Conservation (phyloP, 2,113 vertebrate species). For the Pachypanchax playfairii region DNA sequence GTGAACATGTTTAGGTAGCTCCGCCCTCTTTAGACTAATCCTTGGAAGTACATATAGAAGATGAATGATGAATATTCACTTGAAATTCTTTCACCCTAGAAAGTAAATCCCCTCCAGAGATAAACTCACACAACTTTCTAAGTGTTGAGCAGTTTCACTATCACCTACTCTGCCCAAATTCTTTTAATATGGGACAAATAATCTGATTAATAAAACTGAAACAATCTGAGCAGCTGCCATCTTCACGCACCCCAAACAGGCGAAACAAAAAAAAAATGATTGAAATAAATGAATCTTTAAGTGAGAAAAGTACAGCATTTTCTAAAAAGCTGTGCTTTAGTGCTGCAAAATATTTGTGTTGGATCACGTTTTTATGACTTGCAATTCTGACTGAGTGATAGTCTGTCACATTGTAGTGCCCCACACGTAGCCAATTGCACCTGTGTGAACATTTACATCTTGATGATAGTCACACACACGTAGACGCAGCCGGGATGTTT, state of each 20-base stretch:
- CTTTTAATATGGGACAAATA: not conserved
- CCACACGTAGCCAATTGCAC: constrained; percentile 5
- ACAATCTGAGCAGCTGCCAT: not conserved
- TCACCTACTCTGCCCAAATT: not conserved
- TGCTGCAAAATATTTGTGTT: not conserved
- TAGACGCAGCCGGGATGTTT: constrained; percentile 76
- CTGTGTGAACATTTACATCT: constrained; percentile 35
- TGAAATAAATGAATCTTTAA: no score
- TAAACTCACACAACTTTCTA: no score
- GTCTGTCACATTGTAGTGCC: not conserved
- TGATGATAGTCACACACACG: constrained; percentile 84
- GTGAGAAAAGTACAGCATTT: no score
- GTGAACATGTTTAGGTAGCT: constrained; percentile 61
- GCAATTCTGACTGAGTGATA: no score
- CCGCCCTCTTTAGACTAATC: constrained; percentile 40
- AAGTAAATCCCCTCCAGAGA: constrained; percentile 20
- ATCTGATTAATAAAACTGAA: not conserved
- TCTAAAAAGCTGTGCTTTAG: not conserved
- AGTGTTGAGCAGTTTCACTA: not conserved
- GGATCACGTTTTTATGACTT: not conserved
- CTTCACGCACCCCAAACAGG: no score
- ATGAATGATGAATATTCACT: not conserved
- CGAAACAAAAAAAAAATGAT: no score
- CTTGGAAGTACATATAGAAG: constrained; percentile 8
- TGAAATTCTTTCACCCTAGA: not conserved